phyloP scores from a whole-genome alignment of 92 coral and sea anemone genomes.

The Porites divaricata region DNA sequence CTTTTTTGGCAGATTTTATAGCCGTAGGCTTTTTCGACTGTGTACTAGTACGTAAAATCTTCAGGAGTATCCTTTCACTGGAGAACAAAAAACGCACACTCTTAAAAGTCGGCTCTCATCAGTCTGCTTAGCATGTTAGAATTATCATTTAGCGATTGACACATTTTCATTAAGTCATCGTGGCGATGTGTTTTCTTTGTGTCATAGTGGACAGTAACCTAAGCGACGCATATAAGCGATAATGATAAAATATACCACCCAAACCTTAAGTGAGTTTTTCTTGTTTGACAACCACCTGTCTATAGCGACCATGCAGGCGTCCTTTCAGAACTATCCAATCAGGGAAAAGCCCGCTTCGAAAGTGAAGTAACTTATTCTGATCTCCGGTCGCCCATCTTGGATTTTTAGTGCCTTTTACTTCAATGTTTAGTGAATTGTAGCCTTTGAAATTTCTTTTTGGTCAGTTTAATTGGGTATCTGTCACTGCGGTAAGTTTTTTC shows the following conservation, averaged over 20 bases:
- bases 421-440: background rate
- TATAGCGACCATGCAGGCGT: background rate
- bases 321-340: conserved; percentile 53
- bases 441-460: background rate
- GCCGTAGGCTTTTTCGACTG: too few relatives aligned
- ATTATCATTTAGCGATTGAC: background rate
- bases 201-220: background rate
- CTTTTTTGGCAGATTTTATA: too few relatives aligned
- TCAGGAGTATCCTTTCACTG: background rate
- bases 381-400: conserved; percentile 40
- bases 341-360: conserved; percentile 46
- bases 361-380: conserved; percentile 3
- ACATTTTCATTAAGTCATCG: background rate
- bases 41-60: too few relatives aligned
- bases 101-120: too few relatives aligned
- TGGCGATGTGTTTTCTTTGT: background rate
- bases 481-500: conserved; percentile 8
- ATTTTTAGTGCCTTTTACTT: background rate
- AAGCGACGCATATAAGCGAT: background rate
- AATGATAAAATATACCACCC: background rate
- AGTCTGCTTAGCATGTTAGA: background rate
- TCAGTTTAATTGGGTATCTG: background rate
- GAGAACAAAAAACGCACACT: too few relatives aligned
- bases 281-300: conserved; percentile 4
- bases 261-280: background rate